Conservation (phyloP, 2,113 vertebrate species). For the Pyxicephalus adspersus region DNA sequence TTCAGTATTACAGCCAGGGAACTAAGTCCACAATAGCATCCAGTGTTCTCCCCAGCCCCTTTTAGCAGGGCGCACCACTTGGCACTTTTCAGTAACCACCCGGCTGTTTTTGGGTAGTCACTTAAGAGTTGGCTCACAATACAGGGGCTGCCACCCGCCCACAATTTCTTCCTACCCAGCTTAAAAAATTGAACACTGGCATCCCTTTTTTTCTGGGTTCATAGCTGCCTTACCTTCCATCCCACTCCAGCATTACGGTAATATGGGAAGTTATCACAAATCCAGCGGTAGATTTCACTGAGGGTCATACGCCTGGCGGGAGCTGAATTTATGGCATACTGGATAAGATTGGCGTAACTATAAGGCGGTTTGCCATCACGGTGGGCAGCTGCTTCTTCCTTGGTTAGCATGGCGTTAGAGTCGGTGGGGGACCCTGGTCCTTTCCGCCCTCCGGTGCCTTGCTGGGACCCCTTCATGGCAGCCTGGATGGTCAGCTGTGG, state of each 20-base stretch:
- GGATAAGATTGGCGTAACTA: conserved; percentile 95
- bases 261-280: conserved; percentile 93
- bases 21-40: too few relatives aligned
- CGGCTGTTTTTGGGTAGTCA: too few relatives aligned
- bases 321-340: conserved; percentile 91
- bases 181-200: background rate
- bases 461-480: conserved; percentile 83
- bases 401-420: conserved; percentile 76
- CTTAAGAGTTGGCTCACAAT: too few relatives aligned
- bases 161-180: too few relatives aligned
- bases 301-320: conserved; percentile 92
- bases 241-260: conserved; percentile 92
- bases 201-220: background rate
- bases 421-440: conserved; percentile 75
- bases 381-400: conserved; percentile 77
- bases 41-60: too few relatives aligned
- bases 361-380: conserved; percentile 94
- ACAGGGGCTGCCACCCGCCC: too few relatives aligned
- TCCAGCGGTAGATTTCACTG: conserved; percentile 98
- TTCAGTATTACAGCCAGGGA: too few relatives aligned
- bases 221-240: conserved; percentile 84
- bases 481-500: conserved; percentile 91
- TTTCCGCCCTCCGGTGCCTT: conserved; percentile 75
- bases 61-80: too few relatives aligned
- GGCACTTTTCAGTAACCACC: too few relatives aligned